Percentiles rank a stretch among this genome's conserved stretches.
Evolutionary conservation across 2,113 vertebrate species (phyloP).

Genomic region (Mesembrinibis cayennensis): DNA sequence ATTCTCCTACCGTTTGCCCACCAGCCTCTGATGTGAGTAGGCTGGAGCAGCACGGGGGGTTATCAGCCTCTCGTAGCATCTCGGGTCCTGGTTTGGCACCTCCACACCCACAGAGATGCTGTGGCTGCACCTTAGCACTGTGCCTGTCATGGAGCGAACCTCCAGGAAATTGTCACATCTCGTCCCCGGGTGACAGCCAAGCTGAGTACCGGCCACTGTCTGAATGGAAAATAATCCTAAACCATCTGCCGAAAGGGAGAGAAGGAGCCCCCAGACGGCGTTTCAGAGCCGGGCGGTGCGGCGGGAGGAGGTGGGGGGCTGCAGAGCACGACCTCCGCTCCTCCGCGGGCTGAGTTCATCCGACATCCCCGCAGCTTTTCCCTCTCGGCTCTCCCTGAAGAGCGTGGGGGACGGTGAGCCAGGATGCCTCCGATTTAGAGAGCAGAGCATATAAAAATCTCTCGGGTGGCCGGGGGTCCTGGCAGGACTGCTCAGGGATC

Average conservation of each 20-base stretch:
- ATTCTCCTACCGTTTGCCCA: neutral
- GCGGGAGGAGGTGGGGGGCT: neutral
- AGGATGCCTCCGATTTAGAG: neutral
- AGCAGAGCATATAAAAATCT: neutral
- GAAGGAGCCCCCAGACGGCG: neutral
- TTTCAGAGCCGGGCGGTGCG: neutral
- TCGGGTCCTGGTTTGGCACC: neutral
- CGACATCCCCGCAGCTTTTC: neutral
- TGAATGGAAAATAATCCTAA: constrained; percentile 4
- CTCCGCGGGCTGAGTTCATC: neutral
- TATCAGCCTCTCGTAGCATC: neutral
- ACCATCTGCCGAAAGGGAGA: neutral
- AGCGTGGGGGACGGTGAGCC: neutral
- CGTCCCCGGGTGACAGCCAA: neutral
- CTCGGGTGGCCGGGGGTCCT: neutral
- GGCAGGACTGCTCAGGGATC: constrained; percentile 12
- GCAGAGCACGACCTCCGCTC: neutral
- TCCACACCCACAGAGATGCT: neutral
- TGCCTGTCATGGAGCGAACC: neutral
- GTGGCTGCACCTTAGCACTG: neutral
- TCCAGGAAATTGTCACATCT: neutral
- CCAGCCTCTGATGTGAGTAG: neutral
- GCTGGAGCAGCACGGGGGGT: neutral
- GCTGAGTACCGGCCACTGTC: neutral
- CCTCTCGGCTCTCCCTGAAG: neutral